Evolutionary conservation across 2,888 invertebrate genomes (phyloP).

Genomic region (Phymatocera aterrima): DNA sequence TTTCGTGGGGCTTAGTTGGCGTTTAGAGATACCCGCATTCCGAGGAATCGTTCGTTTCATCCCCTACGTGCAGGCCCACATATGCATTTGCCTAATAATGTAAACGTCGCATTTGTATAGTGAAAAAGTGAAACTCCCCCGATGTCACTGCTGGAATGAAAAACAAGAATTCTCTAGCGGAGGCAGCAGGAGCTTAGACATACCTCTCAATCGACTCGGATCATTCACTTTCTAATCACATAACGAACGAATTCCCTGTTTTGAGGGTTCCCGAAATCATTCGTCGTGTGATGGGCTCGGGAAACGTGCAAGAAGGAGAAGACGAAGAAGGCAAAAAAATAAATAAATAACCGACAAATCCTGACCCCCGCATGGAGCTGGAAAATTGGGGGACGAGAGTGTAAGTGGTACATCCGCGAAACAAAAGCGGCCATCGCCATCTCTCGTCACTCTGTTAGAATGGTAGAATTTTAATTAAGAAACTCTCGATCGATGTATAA

Average conservation of each 20-base stretch:
- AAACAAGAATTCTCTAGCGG: neutral
- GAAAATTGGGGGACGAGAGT: conserved; percentile 12
- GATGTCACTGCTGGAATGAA: neutral
- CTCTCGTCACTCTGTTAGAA: conserved; percentile 16
- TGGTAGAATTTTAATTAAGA: conserved; percentile 42
- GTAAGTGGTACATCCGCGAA: neutral
- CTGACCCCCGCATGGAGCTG: neutral
- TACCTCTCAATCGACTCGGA: neutral
- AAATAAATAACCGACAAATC: neutral
- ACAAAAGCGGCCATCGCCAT: conserved; percentile 20
- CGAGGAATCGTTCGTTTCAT: conserved; percentile 33
- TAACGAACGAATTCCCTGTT: neutral
- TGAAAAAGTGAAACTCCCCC: conserved; percentile 10
- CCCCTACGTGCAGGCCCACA: neutral
- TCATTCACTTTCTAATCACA: neutral
- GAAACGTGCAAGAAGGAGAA: neutral
- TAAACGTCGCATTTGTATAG: conserved; percentile 56
- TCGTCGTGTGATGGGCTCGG: neutral
- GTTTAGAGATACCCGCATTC: conserved; percentile 65
- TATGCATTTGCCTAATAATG: conserved; percentile 67
- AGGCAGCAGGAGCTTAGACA: too few species aligned
- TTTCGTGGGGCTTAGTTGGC: conserved; percentile 66
- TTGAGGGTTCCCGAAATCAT: neutral
- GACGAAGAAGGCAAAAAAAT: neutral
- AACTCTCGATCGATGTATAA: conserved; percentile 36